These are phyloP conservation scores for Aphaenogaster floridana DNA, from an alignment of 1,140 invertebrate genomes.

Conservation along the genomic window DNA sequence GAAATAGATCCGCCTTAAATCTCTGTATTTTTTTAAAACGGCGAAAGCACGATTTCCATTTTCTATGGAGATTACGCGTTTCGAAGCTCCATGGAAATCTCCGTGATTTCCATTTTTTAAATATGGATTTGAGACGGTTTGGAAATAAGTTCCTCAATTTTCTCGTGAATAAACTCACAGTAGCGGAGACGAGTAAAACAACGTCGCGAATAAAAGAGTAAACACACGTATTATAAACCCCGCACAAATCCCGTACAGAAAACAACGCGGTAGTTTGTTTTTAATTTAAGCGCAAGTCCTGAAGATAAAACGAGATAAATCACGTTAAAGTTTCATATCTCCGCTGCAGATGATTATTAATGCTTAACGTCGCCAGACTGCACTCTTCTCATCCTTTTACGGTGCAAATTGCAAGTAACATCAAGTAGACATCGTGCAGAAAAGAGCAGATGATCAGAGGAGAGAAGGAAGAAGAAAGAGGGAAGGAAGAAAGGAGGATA, in stretches of 20 bases:
- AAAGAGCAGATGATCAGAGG: background rate
- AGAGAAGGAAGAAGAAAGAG: background rate
- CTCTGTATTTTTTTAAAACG: background rate
- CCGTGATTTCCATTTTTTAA: constrained; percentile 6
- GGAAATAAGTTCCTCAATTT: constrained; percentile 16
- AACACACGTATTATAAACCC: constrained; percentile 22
- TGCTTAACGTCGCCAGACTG: constrained; percentile 33
- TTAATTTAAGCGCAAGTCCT: constrained; percentile 43
- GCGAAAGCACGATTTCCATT: background rate
- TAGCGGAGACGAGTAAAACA: background rate
- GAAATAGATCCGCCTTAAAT: background rate
- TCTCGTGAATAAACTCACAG: background rate
- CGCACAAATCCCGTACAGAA: background rate
- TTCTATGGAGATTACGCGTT: background rate
- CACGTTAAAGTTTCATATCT: constrained; percentile 44
- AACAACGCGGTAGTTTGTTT: constrained; percentile 35
- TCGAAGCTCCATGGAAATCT: background rate
- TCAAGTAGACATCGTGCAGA: background rate
- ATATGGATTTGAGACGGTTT: background rate
- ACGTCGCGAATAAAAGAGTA: constrained; percentile 11
- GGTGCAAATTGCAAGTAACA: background rate
- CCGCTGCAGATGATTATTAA: constrained; percentile 42
- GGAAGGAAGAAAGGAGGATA: background rate
- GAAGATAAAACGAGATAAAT: constrained; percentile 38
- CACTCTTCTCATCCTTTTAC: background rate